Conservation (phyloP, 1,140 invertebrate species). For the Neelides sp. region DNA sequence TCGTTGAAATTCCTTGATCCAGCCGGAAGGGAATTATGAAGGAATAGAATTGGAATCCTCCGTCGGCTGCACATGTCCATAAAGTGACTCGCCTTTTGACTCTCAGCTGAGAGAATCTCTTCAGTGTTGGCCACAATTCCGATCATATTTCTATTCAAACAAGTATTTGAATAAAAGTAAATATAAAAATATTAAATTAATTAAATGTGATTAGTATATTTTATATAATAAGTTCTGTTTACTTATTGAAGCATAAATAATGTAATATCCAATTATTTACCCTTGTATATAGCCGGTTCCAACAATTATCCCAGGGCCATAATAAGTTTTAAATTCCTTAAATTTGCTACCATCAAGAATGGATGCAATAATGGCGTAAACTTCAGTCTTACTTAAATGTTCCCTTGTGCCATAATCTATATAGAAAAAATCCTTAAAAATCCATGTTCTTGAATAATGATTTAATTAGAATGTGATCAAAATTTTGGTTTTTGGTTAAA, state of each 20-base stretch:
- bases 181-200: not conserved
- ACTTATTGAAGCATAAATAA: not conserved
- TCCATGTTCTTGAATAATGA: not conserved
- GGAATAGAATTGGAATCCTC: constrained; percentile 48
- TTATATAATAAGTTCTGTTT: not conserved
- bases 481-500: not conserved
- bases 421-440: constrained; percentile 1
- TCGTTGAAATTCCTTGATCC: constrained; percentile 33
- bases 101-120: constrained; percentile 53
- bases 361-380: constrained; percentile 41
- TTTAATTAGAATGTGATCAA: not conserved
- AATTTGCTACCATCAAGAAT: constrained; percentile 54
- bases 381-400: constrained; percentile 19
- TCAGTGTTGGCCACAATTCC: constrained; percentile 56
- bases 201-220: not conserved
- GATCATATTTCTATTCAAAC: constrained; percentile 30
- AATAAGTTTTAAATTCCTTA: constrained; percentile 53
- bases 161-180: not conserved
- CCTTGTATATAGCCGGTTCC: constrained; percentile 51
- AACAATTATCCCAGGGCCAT: constrained; percentile 51
- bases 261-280: constrained; percentile 38
- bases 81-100: constrained; percentile 48
- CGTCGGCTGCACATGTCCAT: constrained; percentile 51
- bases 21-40: constrained; percentile 45
- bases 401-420: constrained; percentile 18